These are phyloP conservation scores for Diaprepes abbreviatus DNA, from an alignment of 2,888 invertebrate species.

Conservation along the genomic window DNA sequence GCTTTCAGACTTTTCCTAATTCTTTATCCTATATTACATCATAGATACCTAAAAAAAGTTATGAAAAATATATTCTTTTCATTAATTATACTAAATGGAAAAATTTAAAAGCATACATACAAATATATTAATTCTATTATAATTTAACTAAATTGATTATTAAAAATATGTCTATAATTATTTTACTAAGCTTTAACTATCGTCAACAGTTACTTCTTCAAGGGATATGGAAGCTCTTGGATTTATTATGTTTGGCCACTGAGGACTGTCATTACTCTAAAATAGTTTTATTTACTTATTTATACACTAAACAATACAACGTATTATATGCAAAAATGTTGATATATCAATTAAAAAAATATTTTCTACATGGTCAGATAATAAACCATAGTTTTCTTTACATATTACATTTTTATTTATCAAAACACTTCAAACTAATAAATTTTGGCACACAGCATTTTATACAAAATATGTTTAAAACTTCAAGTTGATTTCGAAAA, in stretches of 20 bases:
- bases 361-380: no score
- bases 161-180: not conserved
- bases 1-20: conserved; percentile 29
- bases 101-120: conserved; percentile 36
- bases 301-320: no score
- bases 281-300: no score
- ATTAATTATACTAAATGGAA: conserved; percentile 22
- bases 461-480: no score
- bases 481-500: no score
- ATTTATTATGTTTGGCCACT: conserved; percentile 29
- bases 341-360: no score
- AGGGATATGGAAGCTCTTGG: conserved; percentile 43
- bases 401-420: no score
- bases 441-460: no score
- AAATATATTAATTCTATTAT: conserved; percentile 6
- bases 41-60: conserved; percentile 19
- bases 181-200: conserved; percentile 13
- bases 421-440: no score
- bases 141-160: conserved; percentile 33
- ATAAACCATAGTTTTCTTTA: no score
- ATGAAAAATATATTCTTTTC: conserved; percentile 33
- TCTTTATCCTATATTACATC: conserved; percentile 18
- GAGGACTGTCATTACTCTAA: conserved; percentile 19
- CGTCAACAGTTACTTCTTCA: conserved; percentile 9
- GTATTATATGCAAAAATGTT: no score